Conservation (phyloP, 2,113 vertebrate genomes). For the Cryptotis parvus region DNA sequence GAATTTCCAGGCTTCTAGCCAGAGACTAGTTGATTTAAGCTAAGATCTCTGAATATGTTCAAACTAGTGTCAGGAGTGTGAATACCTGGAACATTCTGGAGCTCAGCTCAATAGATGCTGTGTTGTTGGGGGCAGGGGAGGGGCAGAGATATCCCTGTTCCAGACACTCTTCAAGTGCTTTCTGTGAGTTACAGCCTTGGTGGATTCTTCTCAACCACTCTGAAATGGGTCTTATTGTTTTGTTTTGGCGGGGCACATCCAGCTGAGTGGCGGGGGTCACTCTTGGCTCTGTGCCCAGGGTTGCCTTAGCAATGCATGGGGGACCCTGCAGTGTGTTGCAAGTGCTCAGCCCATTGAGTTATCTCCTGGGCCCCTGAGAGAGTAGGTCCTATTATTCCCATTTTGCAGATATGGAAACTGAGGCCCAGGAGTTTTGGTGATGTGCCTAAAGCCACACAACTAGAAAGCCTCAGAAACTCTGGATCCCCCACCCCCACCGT, state of each 20-base stretch:
- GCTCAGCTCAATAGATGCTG: not conserved
- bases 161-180: not conserved
- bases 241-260: no score
- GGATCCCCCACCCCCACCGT: not conserved
- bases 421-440: not conserved
- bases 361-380: not conserved
- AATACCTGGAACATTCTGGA: not conserved
- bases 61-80: not conserved
- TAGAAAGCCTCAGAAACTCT: not conserved
- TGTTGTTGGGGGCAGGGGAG: not conserved
- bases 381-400: not conserved
- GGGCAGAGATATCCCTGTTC: not conserved
- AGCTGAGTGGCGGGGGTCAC: no score
- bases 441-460: not conserved
- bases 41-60: not conserved
- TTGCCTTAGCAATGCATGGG: no score
- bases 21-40: not conserved
- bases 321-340: no score
- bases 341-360: not conserved
- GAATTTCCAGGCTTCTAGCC: not conserved
- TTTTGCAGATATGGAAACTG: slow-evolving; percentile 11
- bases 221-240: not conserved
- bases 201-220: not conserved
- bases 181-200: not conserved
- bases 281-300: no score